Evolutionary conservation across 37 sponge, comb jelly and placozoan species (phyloP), one percentile per base, ranked within the genome.

Genomic region (Ephydatia muelleri): DNA sequence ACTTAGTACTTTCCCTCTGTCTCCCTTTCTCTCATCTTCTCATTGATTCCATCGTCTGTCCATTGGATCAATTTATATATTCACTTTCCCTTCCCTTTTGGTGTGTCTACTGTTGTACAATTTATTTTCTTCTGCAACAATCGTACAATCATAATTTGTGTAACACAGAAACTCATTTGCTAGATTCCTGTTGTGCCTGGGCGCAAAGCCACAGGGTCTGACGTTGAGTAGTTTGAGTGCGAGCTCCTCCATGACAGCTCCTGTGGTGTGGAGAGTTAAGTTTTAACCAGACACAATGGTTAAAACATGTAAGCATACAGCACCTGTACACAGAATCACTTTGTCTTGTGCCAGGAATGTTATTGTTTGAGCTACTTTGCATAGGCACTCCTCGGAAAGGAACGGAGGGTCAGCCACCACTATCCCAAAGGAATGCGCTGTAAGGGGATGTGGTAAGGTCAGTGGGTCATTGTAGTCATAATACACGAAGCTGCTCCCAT

Each of bases 371-470:
- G 92, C 78, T 0, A 77, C 72, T 49, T 95, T 95, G 2, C 36
- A 28, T 0, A 95, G 67, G 28, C 95, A 95, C 73, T 91, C 92
- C 67, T 92, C 88, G 0, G 92, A 89, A 23, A 94, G 84, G 78
- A 83, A 95, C 21, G 95, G 95, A 16, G 92, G 95, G 66, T 95
- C 95, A 29, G 90, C 95, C 14, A 92, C 75, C 2, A 95, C 95
- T 8, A 95, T 2, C 32, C 89, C 95, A 81, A 86, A 95, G 2
- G 65, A 33, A 0, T 79, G 27, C 39, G 83, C 67, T 23, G 21
- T 13, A 19, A 89, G 68, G 5, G 5, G 25, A 13, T 77, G 65
- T 0, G 95, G 87, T 35, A 95, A 68, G 21, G 86, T 23, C 78
- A 92, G 70, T n/a, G 95, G 92, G 5, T 83, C 8, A 12, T 86